Conservation (phyloP, 2,797 vertebrate species). For the Margarornis squamiger region DNA sequence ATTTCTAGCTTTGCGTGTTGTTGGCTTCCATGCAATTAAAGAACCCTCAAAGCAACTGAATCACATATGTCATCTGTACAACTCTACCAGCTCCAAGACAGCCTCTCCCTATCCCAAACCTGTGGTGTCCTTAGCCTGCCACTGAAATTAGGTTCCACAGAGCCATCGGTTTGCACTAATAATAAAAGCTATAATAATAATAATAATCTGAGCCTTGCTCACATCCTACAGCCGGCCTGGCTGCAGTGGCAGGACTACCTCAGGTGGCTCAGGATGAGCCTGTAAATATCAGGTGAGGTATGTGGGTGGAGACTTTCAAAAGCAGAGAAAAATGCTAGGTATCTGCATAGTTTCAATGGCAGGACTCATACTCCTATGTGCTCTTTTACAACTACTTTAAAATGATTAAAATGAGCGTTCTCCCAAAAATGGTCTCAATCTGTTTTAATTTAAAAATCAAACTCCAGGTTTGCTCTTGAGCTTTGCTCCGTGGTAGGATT, state of each 20-base stretch:
- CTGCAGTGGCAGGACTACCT: background rate
- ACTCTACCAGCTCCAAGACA: background rate
- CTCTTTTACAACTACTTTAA: background rate
- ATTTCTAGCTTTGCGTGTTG: conserved; percentile 41
- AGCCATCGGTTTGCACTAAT: background rate
- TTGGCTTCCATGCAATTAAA: conserved; percentile 32
- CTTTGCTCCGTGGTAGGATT: background rate
- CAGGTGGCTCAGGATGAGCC: background rate
- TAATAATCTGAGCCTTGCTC: background rate
- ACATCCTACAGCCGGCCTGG: background rate
- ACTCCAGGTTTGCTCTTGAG: background rate
- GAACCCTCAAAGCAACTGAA: background rate
- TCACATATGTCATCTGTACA: background rate
- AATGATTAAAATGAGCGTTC: background rate
- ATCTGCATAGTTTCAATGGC: background rate
- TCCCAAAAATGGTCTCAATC: background rate
- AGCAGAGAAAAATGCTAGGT: background rate
- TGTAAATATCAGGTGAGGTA: background rate
- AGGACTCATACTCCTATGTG: background rate
- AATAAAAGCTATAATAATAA: background rate
- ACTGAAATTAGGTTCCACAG: too few species aligned
- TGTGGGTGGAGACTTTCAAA: conserved; percentile 6
- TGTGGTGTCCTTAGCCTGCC: background rate
- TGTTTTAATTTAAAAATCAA: background rate
- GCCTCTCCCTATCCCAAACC: background rate